Evolutionary conservation across 2,797 vertebrate species (phyloP).

Genomic region (Poecilia gillii): DNA sequence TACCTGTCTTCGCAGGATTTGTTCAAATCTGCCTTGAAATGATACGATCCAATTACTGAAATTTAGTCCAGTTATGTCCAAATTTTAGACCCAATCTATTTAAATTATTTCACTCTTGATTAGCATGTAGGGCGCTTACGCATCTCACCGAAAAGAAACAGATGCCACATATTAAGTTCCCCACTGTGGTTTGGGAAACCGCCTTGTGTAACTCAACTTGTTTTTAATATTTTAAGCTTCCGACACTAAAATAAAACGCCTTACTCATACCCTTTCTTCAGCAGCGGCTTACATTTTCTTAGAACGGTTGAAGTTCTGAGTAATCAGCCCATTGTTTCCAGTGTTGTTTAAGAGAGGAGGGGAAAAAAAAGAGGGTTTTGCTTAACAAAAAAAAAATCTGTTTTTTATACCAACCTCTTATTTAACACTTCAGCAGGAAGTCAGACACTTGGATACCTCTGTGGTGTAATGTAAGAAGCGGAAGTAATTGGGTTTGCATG

Average conservation of each 20-base stretch:
- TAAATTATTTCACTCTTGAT: neutral
- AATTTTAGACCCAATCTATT: neutral
- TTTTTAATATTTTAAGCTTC: neutral
- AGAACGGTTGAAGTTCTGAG: neutral
- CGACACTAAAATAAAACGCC: neutral
- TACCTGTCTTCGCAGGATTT: neutral
- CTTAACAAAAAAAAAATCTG: neutral
- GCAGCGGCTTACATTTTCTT: neutral
- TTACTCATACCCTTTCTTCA: neutral
- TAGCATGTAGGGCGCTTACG: neutral
- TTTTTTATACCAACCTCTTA: neutral
- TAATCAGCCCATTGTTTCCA: neutral
- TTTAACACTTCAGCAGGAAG: neutral
- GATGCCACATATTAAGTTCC: neutral
- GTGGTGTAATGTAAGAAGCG: neutral
- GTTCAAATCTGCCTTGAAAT: neutral
- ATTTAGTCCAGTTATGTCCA: neutral
- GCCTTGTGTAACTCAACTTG: neutral
- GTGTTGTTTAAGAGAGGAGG: neutral
- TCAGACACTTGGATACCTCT: neutral
- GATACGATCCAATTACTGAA: neutral
- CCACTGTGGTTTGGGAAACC: neutral
- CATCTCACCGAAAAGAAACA: neutral
- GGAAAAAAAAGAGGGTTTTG: neutral
- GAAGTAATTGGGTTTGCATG: neutral